phyloP scores from a whole-genome alignment of 2,797 vertebrate species.

The Phrynocephalus forsythii region DNA sequence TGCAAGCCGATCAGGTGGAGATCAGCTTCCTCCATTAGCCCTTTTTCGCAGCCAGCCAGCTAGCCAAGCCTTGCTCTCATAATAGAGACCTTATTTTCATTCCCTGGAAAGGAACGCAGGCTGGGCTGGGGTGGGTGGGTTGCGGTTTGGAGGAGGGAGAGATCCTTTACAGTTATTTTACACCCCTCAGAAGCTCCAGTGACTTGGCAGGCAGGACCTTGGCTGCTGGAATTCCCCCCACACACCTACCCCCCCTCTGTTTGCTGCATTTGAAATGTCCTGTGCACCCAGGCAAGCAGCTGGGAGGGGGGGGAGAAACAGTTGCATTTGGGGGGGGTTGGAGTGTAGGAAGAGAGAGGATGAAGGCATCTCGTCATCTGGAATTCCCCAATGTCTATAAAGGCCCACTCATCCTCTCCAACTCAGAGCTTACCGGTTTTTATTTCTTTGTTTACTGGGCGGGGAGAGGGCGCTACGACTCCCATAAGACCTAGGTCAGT shows the following conservation, averaged over 20 bases:
- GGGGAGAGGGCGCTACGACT: too few relatives aligned
- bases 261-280: slow-evolving; percentile 82
- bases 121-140: neutral
- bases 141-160: neutral
- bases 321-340: slow-evolving; percentile 13
- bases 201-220: slow-evolving; percentile 73
- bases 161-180: slow-evolving; percentile 15
- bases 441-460: too few relatives aligned
- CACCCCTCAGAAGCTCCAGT: slow-evolving; percentile 64
- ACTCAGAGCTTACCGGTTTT: too few relatives aligned
- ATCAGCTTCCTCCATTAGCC: neutral
- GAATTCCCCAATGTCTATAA: slow-evolving; percentile 87
- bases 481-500: too few relatives aligned
- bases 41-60: too few relatives aligned
- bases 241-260: too few relatives aligned
- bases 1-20: neutral
- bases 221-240: slow-evolving; percentile 89
- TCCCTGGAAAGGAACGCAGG: slow-evolving; percentile 33
- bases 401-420: neutral
- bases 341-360: slow-evolving; percentile 46
- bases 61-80: slow-evolving; percentile 18
- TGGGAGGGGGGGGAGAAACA: slow-evolving; percentile 61
- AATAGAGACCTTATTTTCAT: slow-evolving; percentile 46
- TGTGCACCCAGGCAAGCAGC: slow-evolving; percentile 74
- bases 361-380: slow-evolving; percentile 81